These are phyloP conservation scores for Proctacanthus coquilletti DNA, from an alignment of 1,140 invertebrate genomes.

Conservation along the genomic window DNA sequence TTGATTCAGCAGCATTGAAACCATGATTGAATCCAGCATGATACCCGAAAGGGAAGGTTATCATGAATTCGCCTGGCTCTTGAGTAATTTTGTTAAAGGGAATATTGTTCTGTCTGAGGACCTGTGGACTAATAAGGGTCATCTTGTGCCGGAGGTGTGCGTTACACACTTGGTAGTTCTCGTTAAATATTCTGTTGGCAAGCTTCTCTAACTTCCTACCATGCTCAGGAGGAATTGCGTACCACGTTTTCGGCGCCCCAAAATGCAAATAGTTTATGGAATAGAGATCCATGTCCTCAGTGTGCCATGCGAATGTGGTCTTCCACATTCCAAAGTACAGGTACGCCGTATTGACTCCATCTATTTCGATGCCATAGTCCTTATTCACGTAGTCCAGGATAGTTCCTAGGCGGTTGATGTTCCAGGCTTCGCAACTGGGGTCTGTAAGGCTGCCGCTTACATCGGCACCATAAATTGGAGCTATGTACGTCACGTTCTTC, in stretches of 20 bases:
- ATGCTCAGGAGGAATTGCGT: conserved; percentile 89
- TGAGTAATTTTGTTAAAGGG: conserved; percentile 93
- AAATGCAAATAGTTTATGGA: conserved; percentile 98
- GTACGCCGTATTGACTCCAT: conserved; percentile 97
- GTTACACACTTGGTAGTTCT: conserved; percentile 70
- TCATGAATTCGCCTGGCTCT: conserved; percentile 94
- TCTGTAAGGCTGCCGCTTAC: conserved; percentile 92
- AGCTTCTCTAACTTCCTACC: conserved; percentile 83
- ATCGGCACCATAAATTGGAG: conserved; percentile 95
- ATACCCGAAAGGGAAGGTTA: conserved; percentile 96
- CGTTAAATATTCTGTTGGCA: conserved; percentile 81
- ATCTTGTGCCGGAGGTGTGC: conserved; percentile 98
- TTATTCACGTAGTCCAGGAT: conserved; percentile 89
- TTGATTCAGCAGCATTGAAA: conserved; percentile 98
- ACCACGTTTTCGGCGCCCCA: conserved; percentile 88
- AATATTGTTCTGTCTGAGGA: conserved; percentile 85
- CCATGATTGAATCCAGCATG: conserved; percentile 96
- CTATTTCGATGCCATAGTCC: conserved; percentile 92
- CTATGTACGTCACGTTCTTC: conserved; percentile 87
- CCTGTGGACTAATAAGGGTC: conserved; percentile 88
- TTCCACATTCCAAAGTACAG: conserved; percentile 99
- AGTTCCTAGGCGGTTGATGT: conserved; percentile 85
- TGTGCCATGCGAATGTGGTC: conserved; percentile 98
- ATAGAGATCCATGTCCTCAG: conserved; percentile 99
- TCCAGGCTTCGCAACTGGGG: conserved; percentile 52